Base-by-base conservation (phyloP, 2,888 invertebrate genomes). In the Escarpia spicata region DNA sequence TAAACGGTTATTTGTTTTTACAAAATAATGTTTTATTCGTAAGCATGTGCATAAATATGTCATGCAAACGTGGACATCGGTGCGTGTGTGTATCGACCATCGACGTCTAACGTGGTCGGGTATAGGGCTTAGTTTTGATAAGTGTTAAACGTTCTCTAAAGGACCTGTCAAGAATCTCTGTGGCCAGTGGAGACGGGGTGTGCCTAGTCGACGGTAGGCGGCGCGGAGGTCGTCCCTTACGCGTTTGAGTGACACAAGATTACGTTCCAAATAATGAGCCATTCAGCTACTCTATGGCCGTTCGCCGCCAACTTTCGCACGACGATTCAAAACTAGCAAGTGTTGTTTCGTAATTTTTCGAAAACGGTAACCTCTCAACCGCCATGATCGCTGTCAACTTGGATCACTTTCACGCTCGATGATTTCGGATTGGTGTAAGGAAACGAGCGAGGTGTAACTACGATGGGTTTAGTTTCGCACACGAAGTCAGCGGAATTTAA, bases 401-500 rank as follows among this genome's bases (percentile, higher is more conserved):
- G 26, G 26, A 75, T 75, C 75, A 6, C 26, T 6, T 75, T 2
- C 26, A 19, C 75, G 26, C 26, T 26, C 26, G 75, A 75, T 75
- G 75, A 75, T 2, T 52, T 52, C 8, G 52, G 52, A 52, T 52
- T 52, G 52, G 52, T 15, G 52, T 9, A 52, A 52, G 52, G 52
- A 52, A 52, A 9, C 52, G 26, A 19, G 26, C 75, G 75, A 75
- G 75, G 75, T 26, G 26, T 3, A 19, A 75, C 26, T 26, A n/a
- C 26, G 19, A 75, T 75, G 75, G 75, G 75, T 75, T 75, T 75
- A 75, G 75, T 75, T 75, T n/a, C 75, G n/a, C 26, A 75, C 75
- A 75, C 75, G 75, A 75, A 75, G 75, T 75, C 75, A 75, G 75
- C 75, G 75, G 75, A 75, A 75, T 75, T 75, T 75, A 75, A 75